Percentiles rank a stretch among this genome's conserved stretches.
phyloP scores from a whole-genome alignment of 2,888 invertebrate species.

The Ennomos quercinarius region DNA sequence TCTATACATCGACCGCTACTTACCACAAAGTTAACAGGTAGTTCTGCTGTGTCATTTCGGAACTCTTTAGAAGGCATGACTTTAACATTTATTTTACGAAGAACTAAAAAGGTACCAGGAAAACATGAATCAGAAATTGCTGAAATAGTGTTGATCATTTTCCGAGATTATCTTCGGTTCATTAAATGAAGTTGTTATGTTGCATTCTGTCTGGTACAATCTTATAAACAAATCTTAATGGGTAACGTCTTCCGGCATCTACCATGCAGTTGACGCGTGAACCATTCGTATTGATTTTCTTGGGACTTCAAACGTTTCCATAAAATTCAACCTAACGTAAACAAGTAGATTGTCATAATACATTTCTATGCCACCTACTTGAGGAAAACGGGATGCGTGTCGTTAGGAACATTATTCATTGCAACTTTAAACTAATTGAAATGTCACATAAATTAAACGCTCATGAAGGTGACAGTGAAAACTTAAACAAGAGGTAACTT shows the following conservation, averaged over 20 bases:
- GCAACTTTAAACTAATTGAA: no score
- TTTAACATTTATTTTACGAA: no score
- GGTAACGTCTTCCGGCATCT: slow-evolving; percentile 10
- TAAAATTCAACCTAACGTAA: slow-evolving; percentile 32
- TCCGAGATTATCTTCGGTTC: background rate
- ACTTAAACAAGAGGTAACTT: no score
- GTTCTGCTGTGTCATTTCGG: no score
- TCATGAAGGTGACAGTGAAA: no score
- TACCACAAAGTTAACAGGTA: background rate
- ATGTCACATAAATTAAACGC: no score
- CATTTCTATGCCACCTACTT: background rate
- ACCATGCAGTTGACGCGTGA: slow-evolving; percentile 28
- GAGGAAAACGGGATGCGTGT: no score
- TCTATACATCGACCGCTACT: background rate
- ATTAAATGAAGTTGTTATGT: slow-evolving; percentile 7
- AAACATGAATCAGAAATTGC: no score
- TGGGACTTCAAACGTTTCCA: slow-evolving; percentile 39
- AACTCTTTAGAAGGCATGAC: no score
- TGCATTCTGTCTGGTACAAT: background rate
- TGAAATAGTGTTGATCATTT: background rate
- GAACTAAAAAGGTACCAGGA: no score
- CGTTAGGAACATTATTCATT: no score
- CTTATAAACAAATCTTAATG: slow-evolving; percentile 16
- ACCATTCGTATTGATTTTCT: slow-evolving; percentile 32
- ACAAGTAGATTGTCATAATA: slow-evolving; percentile 14